A percentile compares a stretch with the other conserved stretches of the same genome.
phyloP scores from a whole-genome alignment of 2,888 invertebrate genomes.

The Odontomyia ornata region DNA sequence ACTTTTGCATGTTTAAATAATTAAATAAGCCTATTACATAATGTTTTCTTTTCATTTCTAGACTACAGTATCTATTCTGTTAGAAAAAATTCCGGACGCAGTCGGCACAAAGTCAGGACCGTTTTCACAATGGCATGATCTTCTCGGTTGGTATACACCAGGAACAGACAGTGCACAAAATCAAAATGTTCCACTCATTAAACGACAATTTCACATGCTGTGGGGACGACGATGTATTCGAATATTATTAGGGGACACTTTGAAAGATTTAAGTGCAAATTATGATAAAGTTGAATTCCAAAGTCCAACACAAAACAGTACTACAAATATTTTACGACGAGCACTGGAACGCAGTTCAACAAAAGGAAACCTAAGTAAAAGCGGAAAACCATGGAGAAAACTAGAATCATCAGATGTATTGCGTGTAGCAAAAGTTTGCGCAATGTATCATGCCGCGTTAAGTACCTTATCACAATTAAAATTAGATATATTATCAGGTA shows the following conservation, averaged over 20 bases:
- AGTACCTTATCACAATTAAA: slow-evolving; percentile 89
- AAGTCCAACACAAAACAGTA: slow-evolving; percentile 58
- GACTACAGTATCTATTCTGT: slow-evolving; percentile 84
- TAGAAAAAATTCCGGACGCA: slow-evolving; percentile 91
- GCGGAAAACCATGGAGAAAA: slow-evolving; percentile 70
- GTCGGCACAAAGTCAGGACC: slow-evolving; percentile 89
- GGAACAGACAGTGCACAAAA: slow-evolving; percentile 65
- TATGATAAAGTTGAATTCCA: slow-evolving; percentile 62
- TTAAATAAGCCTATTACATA: too few relatives aligned
- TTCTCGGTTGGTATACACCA: slow-evolving; percentile 94
- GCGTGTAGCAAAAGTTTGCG: slow-evolving; percentile 85
- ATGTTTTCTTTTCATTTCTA: slow-evolving; percentile 58
- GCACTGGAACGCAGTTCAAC: slow-evolving; percentile 71
- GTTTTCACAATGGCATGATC: slow-evolving; percentile 96
- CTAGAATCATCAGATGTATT: slow-evolving; percentile 84
- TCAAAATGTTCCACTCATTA: slow-evolving; percentile 63
- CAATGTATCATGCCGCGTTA: slow-evolving; percentile 90
- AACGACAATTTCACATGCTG: slow-evolving; percentile 67
- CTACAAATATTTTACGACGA: slow-evolving; percentile 68
- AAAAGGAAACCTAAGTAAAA: slow-evolving; percentile 66
- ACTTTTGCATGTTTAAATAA: too few relatives aligned
- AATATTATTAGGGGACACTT: slow-evolving; percentile 68
- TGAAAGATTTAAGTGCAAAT: slow-evolving; percentile 60
- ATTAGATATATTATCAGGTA: slow-evolving; percentile 91
- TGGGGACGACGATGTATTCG: slow-evolving; percentile 68